A percentile compares a stretch with the other conserved stretches of the same genome.
Conservation (phyloP, 1,140 invertebrate species). For the Cotesia typhae region DNA sequence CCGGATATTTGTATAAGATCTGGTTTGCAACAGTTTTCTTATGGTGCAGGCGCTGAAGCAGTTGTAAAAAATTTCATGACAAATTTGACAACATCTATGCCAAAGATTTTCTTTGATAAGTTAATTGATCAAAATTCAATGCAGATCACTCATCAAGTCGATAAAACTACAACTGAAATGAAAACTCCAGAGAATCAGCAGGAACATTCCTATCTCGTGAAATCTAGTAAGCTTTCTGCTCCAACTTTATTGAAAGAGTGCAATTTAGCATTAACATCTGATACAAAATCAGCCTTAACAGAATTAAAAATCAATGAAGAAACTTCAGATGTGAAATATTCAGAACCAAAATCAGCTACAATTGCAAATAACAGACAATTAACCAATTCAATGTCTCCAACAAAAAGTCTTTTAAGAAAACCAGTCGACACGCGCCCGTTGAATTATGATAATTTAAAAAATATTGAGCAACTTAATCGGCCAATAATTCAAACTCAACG, state of each 20-base stretch:
- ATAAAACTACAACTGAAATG: background rate
- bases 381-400: slow-evolving; percentile 1
- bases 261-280: no score
- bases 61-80: background rate
- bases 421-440: background rate
- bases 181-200: no score
- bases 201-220: no score
- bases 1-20: slow-evolving; percentile 1
- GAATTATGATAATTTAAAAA: background rate
- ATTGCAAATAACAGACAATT: background rate
- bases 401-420: background rate
- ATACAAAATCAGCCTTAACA: no score
- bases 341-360: background rate
- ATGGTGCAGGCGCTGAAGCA: background rate
- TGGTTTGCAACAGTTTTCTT: background rate
- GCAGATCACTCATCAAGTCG: background rate
- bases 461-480: background rate
- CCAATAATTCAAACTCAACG: no score
- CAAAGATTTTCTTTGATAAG: background rate
- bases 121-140: background rate
- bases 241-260: no score
- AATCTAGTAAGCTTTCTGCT: no score
- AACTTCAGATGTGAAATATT: background rate
- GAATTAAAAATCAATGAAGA: background rate
- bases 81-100: background rate